Conservation (phyloP, 2,113 vertebrate species). For the Gobiocypris rarus region DNA sequence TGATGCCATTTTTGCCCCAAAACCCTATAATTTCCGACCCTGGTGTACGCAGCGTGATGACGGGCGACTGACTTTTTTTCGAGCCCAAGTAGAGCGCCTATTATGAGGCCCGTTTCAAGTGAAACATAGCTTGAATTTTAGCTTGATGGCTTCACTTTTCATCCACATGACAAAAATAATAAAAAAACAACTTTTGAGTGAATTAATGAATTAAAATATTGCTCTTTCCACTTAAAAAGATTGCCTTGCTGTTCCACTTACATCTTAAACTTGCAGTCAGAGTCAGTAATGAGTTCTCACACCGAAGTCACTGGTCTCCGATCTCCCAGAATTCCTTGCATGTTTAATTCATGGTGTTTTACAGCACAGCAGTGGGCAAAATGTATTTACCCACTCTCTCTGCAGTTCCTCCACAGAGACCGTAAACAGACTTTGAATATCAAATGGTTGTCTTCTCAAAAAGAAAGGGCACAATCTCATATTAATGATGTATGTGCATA, state of each 20-base stretch:
- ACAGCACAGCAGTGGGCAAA: conserved; percentile 3
- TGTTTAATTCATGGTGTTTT: conserved; percentile 38
- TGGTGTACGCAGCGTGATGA: no score
- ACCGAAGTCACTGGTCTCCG: not conserved
- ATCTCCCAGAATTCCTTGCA: conserved; percentile 16
- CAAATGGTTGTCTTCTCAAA: not conserved
- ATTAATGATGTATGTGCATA: conserved; percentile 11
- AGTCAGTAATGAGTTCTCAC: conserved; percentile 9
- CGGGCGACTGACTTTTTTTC: no score
- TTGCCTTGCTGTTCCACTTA: not conserved
- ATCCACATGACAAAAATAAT: not conserved
- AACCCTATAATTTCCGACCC: no score
- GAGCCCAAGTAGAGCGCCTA: no score
- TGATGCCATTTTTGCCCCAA: no score
- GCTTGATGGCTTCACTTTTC: not conserved
- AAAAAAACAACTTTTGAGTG: not conserved
- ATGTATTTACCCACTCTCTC: conserved; percentile 9
- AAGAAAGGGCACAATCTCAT: conserved; percentile 16
- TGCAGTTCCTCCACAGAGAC: not conserved
- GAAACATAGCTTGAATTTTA: not conserved
- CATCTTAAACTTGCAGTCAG: not conserved
- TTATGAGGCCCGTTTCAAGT: no score
- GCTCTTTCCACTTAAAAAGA: not conserved
- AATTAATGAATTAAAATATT: not conserved
- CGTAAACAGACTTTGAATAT: conserved; percentile 37